These are phyloP conservation scores for Choloepus hoffmanni DNA, from an alignment of 2,113 vertebrate species.

Conservation along the genomic window DNA sequence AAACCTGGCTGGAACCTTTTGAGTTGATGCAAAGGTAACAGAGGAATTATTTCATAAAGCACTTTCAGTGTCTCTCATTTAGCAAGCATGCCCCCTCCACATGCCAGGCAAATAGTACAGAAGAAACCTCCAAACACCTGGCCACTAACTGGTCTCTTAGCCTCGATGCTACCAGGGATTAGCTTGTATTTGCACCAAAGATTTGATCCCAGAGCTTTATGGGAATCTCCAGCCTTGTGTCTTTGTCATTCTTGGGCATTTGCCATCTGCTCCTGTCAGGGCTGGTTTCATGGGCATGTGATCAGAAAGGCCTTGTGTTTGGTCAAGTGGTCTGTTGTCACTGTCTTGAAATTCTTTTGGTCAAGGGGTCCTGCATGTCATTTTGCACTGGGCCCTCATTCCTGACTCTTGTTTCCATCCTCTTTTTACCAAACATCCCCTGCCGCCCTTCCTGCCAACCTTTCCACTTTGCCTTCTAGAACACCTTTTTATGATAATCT, in stretches of 20 bases:
- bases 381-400: background rate
- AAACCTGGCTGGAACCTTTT: background rate
- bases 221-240: fast-evolving
- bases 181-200: background rate
- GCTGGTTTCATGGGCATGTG: background rate
- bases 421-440: background rate
- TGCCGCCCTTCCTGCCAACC: background rate
- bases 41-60: background rate
- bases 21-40: background rate
- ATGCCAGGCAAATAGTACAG: background rate
- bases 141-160: background rate
- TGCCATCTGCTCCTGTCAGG: background rate
- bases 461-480: background rate
- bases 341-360: background rate
- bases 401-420: background rate
- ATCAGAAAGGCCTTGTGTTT: background rate
- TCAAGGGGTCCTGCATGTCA: background rate
- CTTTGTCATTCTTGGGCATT: background rate
- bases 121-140: background rate
- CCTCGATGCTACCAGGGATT: background rate
- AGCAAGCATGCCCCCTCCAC: background rate
- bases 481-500: background rate
- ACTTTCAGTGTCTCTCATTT: background rate
- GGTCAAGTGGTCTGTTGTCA: background rate
- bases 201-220: background rate